These are phyloP conservation scores for Scalopus aquaticus DNA, from an alignment of 2,113 vertebrate species.

Conservation along the genomic window DNA sequence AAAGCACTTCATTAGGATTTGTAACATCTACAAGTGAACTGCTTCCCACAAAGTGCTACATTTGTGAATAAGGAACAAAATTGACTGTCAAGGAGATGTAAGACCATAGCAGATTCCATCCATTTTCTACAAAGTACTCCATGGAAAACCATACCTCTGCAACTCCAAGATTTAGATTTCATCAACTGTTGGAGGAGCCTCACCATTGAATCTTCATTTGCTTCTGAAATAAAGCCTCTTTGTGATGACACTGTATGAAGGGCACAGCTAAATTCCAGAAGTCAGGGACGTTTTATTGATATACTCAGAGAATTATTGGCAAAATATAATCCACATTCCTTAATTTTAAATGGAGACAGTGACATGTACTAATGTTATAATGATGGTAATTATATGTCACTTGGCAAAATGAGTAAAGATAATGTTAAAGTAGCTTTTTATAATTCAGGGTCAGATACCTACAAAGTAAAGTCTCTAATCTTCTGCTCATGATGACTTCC, in stretches of 20 bases:
- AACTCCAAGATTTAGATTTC: slow-evolving; percentile 60
- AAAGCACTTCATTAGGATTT: slow-evolving; percentile 77
- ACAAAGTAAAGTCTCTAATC: slow-evolving; percentile 4
- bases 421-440: neutral
- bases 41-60: slow-evolving; percentile 62
- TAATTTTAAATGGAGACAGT: neutral
- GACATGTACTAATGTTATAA: slow-evolving; percentile 6
- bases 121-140: slow-evolving; percentile 25
- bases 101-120: slow-evolving; percentile 48
- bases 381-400: neutral
- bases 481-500: neutral
- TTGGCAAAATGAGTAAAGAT: neutral
- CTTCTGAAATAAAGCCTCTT: slow-evolving; percentile 29
- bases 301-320: neutral
- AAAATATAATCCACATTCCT: neutral
- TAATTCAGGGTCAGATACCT: neutral
- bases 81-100: slow-evolving; percentile 78
- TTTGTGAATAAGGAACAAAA: slow-evolving; percentile 72
- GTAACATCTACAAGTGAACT: slow-evolving; percentile 19
- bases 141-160: neutral
- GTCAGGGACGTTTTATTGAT: neutral
- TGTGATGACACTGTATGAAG: neutral
- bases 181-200: slow-evolving; percentile 43
- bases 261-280: neutral
- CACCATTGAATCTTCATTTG: slow-evolving; percentile 64